Evolutionary conservation across 2,797 vertebrate species (phyloP).

Genomic region (Enteromius anoplus): DNA sequence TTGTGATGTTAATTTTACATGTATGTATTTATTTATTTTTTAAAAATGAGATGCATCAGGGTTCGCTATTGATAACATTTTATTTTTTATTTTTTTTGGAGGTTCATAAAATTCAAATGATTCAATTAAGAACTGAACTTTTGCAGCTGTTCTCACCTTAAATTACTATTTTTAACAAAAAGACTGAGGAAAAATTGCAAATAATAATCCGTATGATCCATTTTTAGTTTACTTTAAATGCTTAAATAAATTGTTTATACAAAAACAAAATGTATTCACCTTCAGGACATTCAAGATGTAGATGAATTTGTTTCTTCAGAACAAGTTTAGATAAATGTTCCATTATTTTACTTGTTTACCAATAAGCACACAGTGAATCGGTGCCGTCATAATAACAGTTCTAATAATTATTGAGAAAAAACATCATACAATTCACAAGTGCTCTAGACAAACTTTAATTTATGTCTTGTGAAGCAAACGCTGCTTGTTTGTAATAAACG

Average conservation of each 20-base stretch:
- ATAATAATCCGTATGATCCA: not conserved
- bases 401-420: not conserved
- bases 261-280: not conserved
- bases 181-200: not conserved
- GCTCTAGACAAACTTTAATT: not conserved
- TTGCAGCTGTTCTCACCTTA: not conserved
- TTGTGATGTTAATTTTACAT: not conserved
- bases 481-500: not conserved
- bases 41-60: no score
- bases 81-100: not conserved
- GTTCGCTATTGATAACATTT: no score
- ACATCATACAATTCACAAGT: not conserved
- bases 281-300: not conserved
- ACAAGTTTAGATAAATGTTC: not conserved
- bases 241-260: not conserved
- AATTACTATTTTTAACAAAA: not conserved
- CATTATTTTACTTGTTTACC: not conserved
- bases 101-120: not conserved
- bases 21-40: no score
- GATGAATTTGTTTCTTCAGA: not conserved
- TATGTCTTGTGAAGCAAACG: not conserved
- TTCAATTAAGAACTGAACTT: not conserved
- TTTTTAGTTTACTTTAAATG: not conserved
- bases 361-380: not conserved
- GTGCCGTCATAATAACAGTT: not conserved